Percentiles rank a stretch among this genome's conserved stretches.
Conservation (phyloP, 2,113 vertebrate genomes). For the Psilopsiagon aurifrons region DNA sequence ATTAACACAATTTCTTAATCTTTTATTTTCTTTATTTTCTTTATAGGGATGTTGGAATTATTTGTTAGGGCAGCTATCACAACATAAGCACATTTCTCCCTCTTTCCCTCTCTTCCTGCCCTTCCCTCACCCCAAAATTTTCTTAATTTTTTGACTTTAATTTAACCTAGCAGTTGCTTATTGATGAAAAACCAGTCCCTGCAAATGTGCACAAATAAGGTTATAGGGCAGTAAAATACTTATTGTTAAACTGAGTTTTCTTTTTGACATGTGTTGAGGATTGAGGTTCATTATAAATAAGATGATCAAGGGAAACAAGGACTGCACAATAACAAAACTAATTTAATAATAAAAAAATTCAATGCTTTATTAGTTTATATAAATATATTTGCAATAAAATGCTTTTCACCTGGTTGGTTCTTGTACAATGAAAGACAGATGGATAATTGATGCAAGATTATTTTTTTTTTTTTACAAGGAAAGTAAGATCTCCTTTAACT, state of each 20-base stretch:
- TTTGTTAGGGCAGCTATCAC: background rate
- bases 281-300: background rate
- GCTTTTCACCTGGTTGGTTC: background rate
- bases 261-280: background rate
- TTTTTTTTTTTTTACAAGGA: background rate
- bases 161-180: background rate
- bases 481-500: background rate
- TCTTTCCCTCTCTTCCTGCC: background rate
- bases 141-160: background rate
- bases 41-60: background rate
- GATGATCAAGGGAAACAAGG: background rate
- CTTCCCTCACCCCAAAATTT: no score
- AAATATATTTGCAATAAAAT: background rate
- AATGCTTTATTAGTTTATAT: background rate
- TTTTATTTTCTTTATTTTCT: background rate
- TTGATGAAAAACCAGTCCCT: background rate
- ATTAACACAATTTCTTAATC: background rate
- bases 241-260: background rate
- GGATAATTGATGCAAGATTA: background rate
- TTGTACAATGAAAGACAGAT: background rate
- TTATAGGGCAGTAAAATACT: background rate
- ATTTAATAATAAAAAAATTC: background rate
- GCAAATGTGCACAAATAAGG: background rate
- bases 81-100: background rate
- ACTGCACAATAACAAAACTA: background rate